phyloP scores from a whole-genome alignment of 2,888 invertebrate species.

The Diabrotica balteata region DNA sequence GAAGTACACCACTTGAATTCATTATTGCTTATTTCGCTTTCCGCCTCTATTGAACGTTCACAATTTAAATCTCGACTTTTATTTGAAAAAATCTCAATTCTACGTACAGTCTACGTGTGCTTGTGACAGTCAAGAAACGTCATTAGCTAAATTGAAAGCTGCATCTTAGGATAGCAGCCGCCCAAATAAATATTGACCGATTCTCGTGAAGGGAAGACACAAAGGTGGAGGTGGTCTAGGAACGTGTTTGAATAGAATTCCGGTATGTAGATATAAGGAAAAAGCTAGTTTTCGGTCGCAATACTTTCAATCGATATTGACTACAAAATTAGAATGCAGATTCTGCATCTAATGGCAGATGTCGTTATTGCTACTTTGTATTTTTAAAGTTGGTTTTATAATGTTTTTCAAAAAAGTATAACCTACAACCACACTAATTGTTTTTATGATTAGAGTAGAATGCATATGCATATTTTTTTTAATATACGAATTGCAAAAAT shows the following conservation, averaged over 20 bases:
- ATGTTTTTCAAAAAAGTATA: not conserved
- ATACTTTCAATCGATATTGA: slow-evolving; percentile 51
- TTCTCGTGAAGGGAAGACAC: slow-evolving; percentile 41
- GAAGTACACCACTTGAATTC: too few relatives aligned
- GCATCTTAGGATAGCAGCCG: slow-evolving; percentile 58
- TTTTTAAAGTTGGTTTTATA: not conserved
- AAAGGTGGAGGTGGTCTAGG: slow-evolving; percentile 46
- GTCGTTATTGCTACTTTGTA: slow-evolving; percentile 12
- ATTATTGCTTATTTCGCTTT: slow-evolving; percentile 25
- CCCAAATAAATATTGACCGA: slow-evolving; percentile 41
- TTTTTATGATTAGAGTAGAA: too few relatives aligned
- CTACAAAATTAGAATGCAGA: slow-evolving; percentile 20
- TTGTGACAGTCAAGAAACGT: slow-evolving; percentile 61
- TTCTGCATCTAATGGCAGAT: slow-evolving; percentile 5
- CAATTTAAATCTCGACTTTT: slow-evolving; percentile 34
- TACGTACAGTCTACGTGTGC: slow-evolving; percentile 58
- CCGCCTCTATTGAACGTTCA: slow-evolving; percentile 2
- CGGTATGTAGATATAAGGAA: slow-evolving; percentile 55
- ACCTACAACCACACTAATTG: too few relatives aligned
- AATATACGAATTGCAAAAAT: too few relatives aligned
- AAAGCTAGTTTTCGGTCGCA: slow-evolving; percentile 58
- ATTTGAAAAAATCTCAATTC: slow-evolving; percentile 52
- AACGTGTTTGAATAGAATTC: slow-evolving; percentile 60
- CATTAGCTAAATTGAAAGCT: slow-evolving; percentile 63
- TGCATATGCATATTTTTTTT: too few relatives aligned